phyloP scores from a whole-genome alignment of 2,888 invertebrate genomes.

The Serrognathus titanus region DNA sequence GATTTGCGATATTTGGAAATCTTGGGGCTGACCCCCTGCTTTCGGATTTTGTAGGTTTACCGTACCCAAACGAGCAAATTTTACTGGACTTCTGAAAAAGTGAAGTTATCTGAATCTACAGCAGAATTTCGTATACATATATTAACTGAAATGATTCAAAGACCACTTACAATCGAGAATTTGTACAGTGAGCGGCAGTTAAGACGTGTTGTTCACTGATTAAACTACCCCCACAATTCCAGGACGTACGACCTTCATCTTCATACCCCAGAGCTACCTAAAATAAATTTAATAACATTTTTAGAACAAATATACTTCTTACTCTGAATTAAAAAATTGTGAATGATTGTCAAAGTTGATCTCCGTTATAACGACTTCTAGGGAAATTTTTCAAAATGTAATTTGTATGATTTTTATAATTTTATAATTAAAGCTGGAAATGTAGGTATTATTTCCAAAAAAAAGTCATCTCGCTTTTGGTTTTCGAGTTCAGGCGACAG shows the following conservation, averaged over 20 bases:
- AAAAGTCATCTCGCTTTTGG: too few relatives aligned
- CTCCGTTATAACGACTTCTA: too few relatives aligned
- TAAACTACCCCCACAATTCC: slow-evolving; percentile 61
- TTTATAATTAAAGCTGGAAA: too few relatives aligned
- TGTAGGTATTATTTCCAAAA: too few relatives aligned
- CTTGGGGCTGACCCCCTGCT: slow-evolving; percentile 2
- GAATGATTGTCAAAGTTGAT: too few relatives aligned
- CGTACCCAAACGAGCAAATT: slow-evolving; percentile 4
- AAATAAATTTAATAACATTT: not conserved
- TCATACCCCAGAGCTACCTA: slow-evolving; percentile 37
- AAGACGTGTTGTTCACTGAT: slow-evolving; percentile 59
- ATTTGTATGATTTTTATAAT: not conserved
- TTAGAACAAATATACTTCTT: too few relatives aligned
- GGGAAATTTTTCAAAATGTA: not conserved
- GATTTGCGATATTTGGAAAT: slow-evolving; percentile 3
- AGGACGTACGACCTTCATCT: slow-evolving; percentile 38
- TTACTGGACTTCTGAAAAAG: slow-evolving; percentile 4
- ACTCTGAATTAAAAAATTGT: too few relatives aligned
- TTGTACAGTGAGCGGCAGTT: slow-evolving; percentile 61
- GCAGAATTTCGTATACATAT: too few relatives aligned
- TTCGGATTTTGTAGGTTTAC: not conserved
- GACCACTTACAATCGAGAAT: not conserved
- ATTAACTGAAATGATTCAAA: too few relatives aligned
- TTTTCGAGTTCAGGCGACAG: too few relatives aligned
- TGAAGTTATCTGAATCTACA: too few relatives aligned